Evolutionary conservation across 2,797 vertebrate species (phyloP), one percentile per base, ranked within the genome.

Genomic region (Discoglossus pictus): DNA sequence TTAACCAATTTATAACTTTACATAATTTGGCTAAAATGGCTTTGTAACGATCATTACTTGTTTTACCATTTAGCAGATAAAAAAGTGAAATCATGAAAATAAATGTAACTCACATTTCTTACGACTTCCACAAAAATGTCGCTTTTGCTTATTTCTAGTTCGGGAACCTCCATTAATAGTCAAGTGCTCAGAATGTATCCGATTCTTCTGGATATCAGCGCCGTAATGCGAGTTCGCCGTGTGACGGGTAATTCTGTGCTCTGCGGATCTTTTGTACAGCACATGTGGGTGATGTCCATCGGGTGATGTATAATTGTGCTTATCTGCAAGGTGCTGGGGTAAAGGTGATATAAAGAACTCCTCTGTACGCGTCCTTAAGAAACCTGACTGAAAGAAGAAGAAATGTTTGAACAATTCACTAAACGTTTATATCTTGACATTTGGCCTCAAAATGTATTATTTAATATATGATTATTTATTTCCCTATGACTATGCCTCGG

Each of bases 21-120:
- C n/a, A n/a, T n/a, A n/a, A n/a, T n/a, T n/a, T n/a, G n/a, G n/a
- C n/a, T n/a, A n/a, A n/a, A n/a, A n/a, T n/a, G n/a, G n/a, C n/a
- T n/a, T n/a, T n/a, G n/a, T n/a, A n/a, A n/a, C n/a, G n/a, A n/a
- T n/a, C n/a, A n/a, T n/a, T n/a, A n/a, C n/a, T n/a, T n/a, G n/a
- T n/a, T n/a, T n/a, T n/a, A n/a, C n/a, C n/a, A n/a, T n/a, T n/a
- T n/a, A n/a, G n/a, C n/a, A n/a, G n/a, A n/a, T n/a, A n/a, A n/a
- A n/a, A n/a, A n/a, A n/a, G n/a, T n/a, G n/a, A n/a, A 70, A 83
- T 73, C 24, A 27, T 82, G 74, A 84, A 92, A 86, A 88, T 92
- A 52, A 93, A 89, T 93, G 94, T 95, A 94, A 98, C 96, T 98
- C 97, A 99, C 97, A 95, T 97, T 97, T 94, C 93, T 96, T 97